These are phyloP conservation scores for Tetragonula carbonaria DNA, from an alignment of 2,888 invertebrate genomes.

Conservation along the genomic window DNA sequence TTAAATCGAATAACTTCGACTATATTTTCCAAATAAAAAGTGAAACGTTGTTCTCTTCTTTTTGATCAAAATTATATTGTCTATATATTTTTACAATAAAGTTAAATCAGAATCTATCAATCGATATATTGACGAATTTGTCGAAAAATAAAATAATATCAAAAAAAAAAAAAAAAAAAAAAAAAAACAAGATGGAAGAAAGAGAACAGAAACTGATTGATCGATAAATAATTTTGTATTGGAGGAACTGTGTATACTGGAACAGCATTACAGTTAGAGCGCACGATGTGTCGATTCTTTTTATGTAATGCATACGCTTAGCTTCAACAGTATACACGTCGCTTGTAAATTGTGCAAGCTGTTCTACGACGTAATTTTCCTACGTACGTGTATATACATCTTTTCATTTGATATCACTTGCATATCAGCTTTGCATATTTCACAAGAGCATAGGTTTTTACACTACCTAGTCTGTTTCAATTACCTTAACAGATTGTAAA, in stretches of 20 bases:
- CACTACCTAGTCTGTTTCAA: not conserved
- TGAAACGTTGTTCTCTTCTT: not conserved
- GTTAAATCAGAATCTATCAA: not conserved
- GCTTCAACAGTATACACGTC: slow-evolving; percentile 11
- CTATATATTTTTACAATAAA: not conserved
- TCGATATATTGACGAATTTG: not conserved
- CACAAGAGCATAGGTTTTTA: slow-evolving; percentile 1
- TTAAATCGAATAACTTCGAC: not conserved
- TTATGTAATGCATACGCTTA: not conserved
- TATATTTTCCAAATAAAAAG: not conserved
- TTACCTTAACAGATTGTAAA: not conserved
- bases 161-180: not conserved
- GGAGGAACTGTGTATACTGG: slow-evolving; percentile 66
- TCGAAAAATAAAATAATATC: not conserved
- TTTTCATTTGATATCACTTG: slow-evolving; percentile 15
- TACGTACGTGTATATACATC: not conserved
- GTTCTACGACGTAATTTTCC: slow-evolving; percentile 39
- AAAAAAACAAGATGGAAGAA: not conserved
- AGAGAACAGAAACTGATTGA: slow-evolving; percentile 28
- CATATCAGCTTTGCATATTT: slow-evolving; percentile 20
- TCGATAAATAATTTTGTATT: slow-evolving; percentile 37
- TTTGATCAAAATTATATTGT: not conserved
- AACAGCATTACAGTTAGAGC: slow-evolving; percentile 57
- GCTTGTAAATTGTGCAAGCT: slow-evolving; percentile 55
- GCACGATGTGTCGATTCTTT: slow-evolving; percentile 32